Evolutionary conservation across 1,140 invertebrate genomes (phyloP).

Genomic region (Drosophila tropicalis): DNA sequence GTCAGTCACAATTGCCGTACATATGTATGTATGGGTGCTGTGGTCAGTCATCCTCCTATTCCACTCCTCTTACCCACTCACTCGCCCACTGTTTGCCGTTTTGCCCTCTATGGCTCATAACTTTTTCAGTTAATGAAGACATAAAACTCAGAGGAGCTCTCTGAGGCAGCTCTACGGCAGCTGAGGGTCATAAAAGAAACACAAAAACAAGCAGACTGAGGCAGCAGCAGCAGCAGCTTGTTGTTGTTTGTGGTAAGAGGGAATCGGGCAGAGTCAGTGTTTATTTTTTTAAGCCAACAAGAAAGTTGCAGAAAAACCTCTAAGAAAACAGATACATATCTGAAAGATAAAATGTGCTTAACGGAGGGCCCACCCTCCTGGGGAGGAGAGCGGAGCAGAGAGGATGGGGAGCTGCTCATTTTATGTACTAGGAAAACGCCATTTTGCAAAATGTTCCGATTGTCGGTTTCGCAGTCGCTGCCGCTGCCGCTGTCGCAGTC

Average conservation of each 20-base stretch:
- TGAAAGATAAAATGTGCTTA: conserved; percentile 47
- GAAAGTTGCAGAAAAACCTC: conserved; percentile 60
- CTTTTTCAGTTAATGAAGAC: conserved; percentile 81
- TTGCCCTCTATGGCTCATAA: conserved; percentile 69
- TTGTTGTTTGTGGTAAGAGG: conserved; percentile 41
- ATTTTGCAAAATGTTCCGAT: conserved; percentile 58
- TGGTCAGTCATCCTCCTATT: conserved; percentile 35
- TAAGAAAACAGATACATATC: conserved; percentile 33
- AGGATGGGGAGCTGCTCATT: background rate
- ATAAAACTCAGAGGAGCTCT: conserved; percentile 65
- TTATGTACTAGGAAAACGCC: conserved; percentile 50
- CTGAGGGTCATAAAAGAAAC: conserved; percentile 55
- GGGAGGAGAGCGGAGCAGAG: too few species aligned
- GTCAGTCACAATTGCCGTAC: conserved; percentile 49
- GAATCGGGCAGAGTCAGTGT: conserved; percentile 46
- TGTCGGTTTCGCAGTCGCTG: conserved; percentile 33
- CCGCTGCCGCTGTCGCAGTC: conserved; percentile 31
- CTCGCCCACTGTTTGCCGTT: conserved; percentile 8
- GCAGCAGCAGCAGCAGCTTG: conserved; percentile 19
- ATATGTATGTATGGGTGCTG: conserved; percentile 60
- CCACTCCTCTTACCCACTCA: background rate
- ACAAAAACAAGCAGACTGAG: conserved; percentile 12
- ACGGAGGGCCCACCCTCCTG: too few species aligned
- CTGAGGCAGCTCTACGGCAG: conserved; percentile 62
- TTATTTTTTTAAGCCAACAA: conserved; percentile 61